These are phyloP conservation scores for Drosophila bocqueti DNA, from an alignment of 1,140 invertebrate genomes.

Conservation along the genomic window DNA sequence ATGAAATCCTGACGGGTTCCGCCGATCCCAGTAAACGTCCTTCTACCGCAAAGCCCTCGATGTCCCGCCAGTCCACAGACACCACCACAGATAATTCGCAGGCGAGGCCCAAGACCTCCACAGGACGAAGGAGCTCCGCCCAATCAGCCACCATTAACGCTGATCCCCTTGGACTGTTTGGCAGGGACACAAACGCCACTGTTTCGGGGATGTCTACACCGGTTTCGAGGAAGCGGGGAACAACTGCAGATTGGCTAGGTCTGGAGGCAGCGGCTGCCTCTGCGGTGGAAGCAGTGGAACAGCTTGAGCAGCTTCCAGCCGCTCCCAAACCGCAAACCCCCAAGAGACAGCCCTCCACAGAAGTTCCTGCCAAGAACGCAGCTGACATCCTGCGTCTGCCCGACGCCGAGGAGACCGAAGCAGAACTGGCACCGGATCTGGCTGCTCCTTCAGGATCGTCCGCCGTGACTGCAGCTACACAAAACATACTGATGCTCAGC, in stretches of 20 bases:
- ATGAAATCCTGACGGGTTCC: slow-evolving; percentile 48
- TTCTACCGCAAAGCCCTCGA: slow-evolving; percentile 57
- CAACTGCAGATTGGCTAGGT: slow-evolving; percentile 81
- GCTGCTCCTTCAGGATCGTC: not conserved
- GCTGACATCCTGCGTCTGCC: slow-evolving; percentile 35
- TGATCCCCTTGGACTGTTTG: slow-evolving; percentile 77
- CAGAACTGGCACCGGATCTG: slow-evolving; percentile 11
- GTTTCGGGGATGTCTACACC: slow-evolving; percentile 74
- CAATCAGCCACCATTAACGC: slow-evolving; percentile 58
- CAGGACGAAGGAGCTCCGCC: slow-evolving; percentile 70
- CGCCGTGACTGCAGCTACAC: slow-evolving; percentile 31
- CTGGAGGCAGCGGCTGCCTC: slow-evolving; percentile 36
- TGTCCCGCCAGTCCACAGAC: slow-evolving; percentile 81
- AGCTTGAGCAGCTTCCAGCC: not conserved
- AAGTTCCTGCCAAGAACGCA: not conserved
- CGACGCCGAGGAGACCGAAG: slow-evolving; percentile 35
- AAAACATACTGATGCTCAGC: slow-evolving; percentile 70
- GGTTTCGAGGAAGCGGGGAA: slow-evolving; percentile 62
- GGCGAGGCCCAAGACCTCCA: slow-evolving; percentile 72
- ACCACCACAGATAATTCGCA: slow-evolving; percentile 78
- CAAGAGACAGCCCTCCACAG: slow-evolving; percentile 4
- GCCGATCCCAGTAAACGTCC: slow-evolving; percentile 53
- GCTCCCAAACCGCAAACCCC: not conserved
- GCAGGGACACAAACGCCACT: slow-evolving; percentile 59
- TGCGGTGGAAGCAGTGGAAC: slow-evolving; percentile 23